These are phyloP conservation scores for Hippocampus abdominalis DNA, from an alignment of 2,113 vertebrate species.

Conservation along the genomic window DNA sequence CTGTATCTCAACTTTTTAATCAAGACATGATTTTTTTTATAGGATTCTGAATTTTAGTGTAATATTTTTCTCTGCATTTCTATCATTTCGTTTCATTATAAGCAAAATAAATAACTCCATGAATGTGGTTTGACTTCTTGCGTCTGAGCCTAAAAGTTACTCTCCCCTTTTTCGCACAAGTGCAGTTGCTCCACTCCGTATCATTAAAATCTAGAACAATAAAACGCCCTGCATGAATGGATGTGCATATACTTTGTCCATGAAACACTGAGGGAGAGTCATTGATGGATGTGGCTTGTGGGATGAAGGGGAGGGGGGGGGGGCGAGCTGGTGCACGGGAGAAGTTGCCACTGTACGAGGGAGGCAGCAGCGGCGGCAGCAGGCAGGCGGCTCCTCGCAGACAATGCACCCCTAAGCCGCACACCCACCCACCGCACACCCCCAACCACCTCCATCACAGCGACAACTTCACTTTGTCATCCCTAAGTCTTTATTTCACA, in stretches of 20 bases:
- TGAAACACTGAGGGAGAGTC: conserved; percentile 34
- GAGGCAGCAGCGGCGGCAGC: conserved; percentile 73
- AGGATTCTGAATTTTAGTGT: no score
- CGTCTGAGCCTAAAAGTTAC: conserved; percentile 30
- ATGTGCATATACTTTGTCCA: conserved; percentile 41
- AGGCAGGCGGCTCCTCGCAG: conserved; percentile 73
- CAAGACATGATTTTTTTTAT: no score
- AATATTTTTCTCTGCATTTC: no score
- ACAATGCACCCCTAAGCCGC: conserved; percentile 69
- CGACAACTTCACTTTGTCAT: conserved; percentile 57
- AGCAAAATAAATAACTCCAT: no score
- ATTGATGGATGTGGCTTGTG: conserved; percentile 31
- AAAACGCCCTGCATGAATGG: conserved; percentile 9
- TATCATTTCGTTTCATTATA: no score
- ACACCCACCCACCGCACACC: conserved; percentile 65
- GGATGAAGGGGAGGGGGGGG: conserved; percentile 19
- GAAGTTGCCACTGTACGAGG: conserved; percentile 61
- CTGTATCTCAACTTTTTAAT: no score
- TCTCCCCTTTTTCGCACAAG: conserved; percentile 54
- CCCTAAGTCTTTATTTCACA: conserved; percentile 45
- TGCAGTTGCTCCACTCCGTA: not conserved
- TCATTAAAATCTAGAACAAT: not conserved
- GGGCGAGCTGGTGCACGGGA: conserved; percentile 30
- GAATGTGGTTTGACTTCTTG: not conserved
- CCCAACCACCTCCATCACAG: conserved; percentile 58